These are phyloP conservation scores for Rhagophthalmus giganteus DNA, from an alignment of 2,888 invertebrate species.

Conservation along the genomic window DNA sequence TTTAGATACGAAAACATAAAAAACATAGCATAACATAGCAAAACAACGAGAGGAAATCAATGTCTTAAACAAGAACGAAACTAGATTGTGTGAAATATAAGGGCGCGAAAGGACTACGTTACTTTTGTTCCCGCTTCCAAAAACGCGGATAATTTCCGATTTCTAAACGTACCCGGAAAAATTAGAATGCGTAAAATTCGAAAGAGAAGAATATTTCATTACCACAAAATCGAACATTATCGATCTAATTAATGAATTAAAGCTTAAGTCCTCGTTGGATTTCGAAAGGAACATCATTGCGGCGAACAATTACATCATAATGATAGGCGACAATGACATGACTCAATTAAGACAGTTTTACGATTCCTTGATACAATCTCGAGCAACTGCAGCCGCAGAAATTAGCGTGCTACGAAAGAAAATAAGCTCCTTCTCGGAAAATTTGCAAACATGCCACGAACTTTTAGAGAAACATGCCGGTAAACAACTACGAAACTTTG, in stretches of 20 bases:
- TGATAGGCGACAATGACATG: conserved; percentile 66
- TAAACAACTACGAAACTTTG: conserved; percentile 61
- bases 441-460: conserved; percentile 63
- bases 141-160: conserved; percentile 62
- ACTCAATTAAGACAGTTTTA: conserved; percentile 62
- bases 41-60: conserved; percentile 57
- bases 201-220: conserved; percentile 55
- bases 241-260: conserved; percentile 49
- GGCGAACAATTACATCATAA: conserved; percentile 57
- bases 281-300: conserved; percentile 54
- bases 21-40: too few species aligned
- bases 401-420: conserved; percentile 65
- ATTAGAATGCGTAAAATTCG: conserved; percentile 64
- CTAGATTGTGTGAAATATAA: conserved; percentile 59
- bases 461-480: conserved; percentile 67
- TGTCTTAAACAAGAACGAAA: conserved; percentile 60
- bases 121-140: conserved; percentile 61
- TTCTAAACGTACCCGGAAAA: conserved; percentile 63
- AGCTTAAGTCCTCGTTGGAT: conserved; percentile 49
- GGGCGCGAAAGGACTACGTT: conserved; percentile 60
- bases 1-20: conserved; percentile 57
- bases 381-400: conserved; percentile 61
- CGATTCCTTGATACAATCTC: conserved; percentile 61
- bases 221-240: conserved; percentile 52
- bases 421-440: conserved; percentile 66